Base-by-base conservation (phyloP, 2,797 vertebrate genomes). In the Bovichtus variegatus region DNA sequence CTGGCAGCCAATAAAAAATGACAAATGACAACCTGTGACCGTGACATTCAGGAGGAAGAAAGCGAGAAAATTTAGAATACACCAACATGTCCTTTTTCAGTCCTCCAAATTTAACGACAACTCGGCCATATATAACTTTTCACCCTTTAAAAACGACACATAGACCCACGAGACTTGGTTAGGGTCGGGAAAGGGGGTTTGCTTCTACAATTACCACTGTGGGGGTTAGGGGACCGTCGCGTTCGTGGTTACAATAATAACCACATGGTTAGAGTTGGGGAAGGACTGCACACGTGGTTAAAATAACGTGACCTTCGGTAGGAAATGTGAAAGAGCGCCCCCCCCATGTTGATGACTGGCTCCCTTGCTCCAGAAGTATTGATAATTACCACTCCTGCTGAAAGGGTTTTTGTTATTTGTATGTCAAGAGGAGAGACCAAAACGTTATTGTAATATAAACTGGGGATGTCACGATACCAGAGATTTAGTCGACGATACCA, bases 341-440 rank as follows among this genome's bases (percentile, higher is more conserved):
- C 2, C 4, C 36, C 21, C 2, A 19, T 23, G 0, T 49, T 49
- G 0, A 49, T 53, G 21, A n/a, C 6, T 19, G 36, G 66, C 34
- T 25, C 9, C 31, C 64, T 23, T 15, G 18, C 0, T 41, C 10
- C 19, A 13, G 19, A 15, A 6, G 12, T 2, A 62, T 27, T n/a
- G 9, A 27, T 27, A 13, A 9, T 31, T n/a, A 31, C 3, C 0
- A 13, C 44, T 36, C 25, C 10, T 49, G 47, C 49, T 34, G 15
- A 25, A 9, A n/a, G 31, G 31, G 31, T 34, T 34, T 34, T 34
- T 34, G 31, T 34, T 34, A 7, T 34, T 34, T 34, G n/a, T 34
- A 25, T 2, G 5, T 64, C 46, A 38, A 64, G n/a, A 50, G 13
- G 62, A 49, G 21, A 40, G 21, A 23, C 12, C n/a, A 1, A 41